Evolutionary conservation across 2,888 invertebrate species (phyloP).

Genomic region (Cantharis nigra): DNA sequence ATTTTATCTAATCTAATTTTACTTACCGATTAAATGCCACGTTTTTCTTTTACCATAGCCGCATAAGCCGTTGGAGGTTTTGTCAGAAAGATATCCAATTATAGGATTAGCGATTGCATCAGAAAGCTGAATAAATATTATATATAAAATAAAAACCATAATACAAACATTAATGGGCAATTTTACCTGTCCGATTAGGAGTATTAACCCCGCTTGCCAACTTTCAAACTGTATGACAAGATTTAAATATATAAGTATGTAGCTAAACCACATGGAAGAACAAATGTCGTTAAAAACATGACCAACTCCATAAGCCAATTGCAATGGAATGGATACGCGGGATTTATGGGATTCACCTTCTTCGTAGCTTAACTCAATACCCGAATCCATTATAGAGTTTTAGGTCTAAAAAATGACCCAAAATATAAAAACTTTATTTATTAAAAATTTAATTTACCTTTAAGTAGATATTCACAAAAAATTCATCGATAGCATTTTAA

Average conservation of each 20-base stretch:
- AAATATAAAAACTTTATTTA: background rate
- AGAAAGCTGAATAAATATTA: constrained; percentile 58
- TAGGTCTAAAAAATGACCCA: background rate
- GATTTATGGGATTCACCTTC: constrained; percentile 57
- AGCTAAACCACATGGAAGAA: constrained; percentile 95
- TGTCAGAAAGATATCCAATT: constrained; percentile 83
- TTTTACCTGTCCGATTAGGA: constrained; percentile 81
- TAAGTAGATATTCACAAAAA: background rate
- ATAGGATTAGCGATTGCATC: constrained; percentile 91
- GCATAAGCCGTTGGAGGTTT: constrained; percentile 67
- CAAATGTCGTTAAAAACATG: constrained; percentile 93
- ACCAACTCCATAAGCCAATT: constrained; percentile 74
- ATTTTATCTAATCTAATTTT: background rate
- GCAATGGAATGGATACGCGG: constrained; percentile 45
- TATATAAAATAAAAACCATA: constrained; percentile 47
- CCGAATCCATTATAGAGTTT: background rate
- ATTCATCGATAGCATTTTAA: background rate
- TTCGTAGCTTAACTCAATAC: constrained; percentile 44
- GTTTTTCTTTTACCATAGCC: constrained; percentile 82
- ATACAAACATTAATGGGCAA: background rate
- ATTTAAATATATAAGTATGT: constrained; percentile 81
- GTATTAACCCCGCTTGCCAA: constrained; percentile 65
- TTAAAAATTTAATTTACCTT: background rate
- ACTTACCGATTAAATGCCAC: constrained; percentile 85
- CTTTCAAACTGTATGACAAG: constrained; percentile 64